Base-by-base conservation (phyloP, 1,140 invertebrate genomes). In the Aculops lycopersici region DNA sequence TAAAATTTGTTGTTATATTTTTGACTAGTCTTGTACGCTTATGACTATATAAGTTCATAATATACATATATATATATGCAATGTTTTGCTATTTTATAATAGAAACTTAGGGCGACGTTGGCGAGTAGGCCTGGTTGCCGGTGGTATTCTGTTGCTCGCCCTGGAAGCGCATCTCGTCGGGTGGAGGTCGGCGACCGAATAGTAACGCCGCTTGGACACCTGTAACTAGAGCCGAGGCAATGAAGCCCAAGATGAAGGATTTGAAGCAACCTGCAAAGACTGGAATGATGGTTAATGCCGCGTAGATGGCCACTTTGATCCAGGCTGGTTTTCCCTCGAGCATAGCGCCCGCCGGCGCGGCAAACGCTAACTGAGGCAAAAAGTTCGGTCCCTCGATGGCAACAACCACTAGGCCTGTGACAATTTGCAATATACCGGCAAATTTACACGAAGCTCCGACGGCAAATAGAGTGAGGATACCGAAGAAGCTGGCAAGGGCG, bases 371-470 rank as follows among this genome's bases (percentile, higher is more conserved):
- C 18, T 44, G 44, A 31, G 45, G 20, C 13, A 46, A 42, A 42
- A 46, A 45, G 12, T 38, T 37, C 15, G 45, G 45, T 36, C 42
- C 45, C 40, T 46, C 45, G 19, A 46, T 44, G 5, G 43, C 40
- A 5, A 46, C 16, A 17, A 45, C 36, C 17, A 41, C 39, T 12
- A 46, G 21, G 0, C 39, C 40, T 17, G 39, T 42, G 14, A 41
- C 16, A 36, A 40, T 45, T n/a, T 21, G 4, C 20, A 44, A 20
- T 8, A 44, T 17, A 15, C 45, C 45, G 14, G 41, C 37, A 8
- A 45, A 8, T 31, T 39, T 43, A 36, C 45, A 46, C 14, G 20
- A 13, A 15, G 35, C 14, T 4, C 19, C 20, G 12, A 43, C 20
- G 19, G 20, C 17, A 31, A 46, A 41, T 2, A 39, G 13, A 3